phyloP scores from a whole-genome alignment of 2,113 vertebrate species.

The Calidris pygmaea region DNA sequence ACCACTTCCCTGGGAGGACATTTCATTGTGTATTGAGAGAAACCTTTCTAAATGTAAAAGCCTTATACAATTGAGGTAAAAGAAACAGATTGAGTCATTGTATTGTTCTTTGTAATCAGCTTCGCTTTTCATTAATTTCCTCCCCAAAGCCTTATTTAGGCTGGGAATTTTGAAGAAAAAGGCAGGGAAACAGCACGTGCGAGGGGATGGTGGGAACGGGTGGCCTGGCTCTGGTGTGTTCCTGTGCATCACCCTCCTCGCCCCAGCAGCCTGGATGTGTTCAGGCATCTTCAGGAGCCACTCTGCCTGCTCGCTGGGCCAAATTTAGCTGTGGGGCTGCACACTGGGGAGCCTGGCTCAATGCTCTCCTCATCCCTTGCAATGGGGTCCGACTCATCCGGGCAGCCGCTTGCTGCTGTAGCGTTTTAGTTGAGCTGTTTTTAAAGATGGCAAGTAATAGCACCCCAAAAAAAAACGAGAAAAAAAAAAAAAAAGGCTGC shows the following conservation, averaged over 20 bases:
- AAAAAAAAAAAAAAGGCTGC: not conserved
- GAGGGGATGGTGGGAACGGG: conserved; percentile 16
- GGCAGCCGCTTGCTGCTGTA: not conserved
- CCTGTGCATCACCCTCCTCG: not conserved
- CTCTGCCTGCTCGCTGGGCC: not conserved
- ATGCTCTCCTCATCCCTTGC: not conserved
- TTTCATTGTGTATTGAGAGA: conserved; percentile 56
- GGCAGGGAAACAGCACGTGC: not conserved
- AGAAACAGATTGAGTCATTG: conserved; percentile 66
- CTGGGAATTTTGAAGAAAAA: conserved; percentile 33
- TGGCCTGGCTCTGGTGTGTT: not conserved
- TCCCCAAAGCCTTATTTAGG: conserved; percentile 49
- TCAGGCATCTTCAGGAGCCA: not conserved
- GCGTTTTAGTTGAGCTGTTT: not conserved
- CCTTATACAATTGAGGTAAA: conserved; percentile 60
- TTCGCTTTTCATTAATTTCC: conserved; percentile 69
- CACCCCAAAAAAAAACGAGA: not conserved
- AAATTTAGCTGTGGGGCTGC: not conserved
- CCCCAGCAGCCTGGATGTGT: not conserved
- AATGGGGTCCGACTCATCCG: not conserved
- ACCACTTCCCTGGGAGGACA: conserved; percentile 13
- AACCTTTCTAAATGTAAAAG: conserved; percentile 52
- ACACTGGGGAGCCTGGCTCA: rapidly evolving
- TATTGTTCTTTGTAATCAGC: conserved; percentile 73
- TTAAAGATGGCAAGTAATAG: not conserved